A percentile compares a stretch with the other conserved stretches of the same genome.
Conservation (phyloP, 2,888 invertebrate genomes). For the Gnatocerus cornutus region DNA sequence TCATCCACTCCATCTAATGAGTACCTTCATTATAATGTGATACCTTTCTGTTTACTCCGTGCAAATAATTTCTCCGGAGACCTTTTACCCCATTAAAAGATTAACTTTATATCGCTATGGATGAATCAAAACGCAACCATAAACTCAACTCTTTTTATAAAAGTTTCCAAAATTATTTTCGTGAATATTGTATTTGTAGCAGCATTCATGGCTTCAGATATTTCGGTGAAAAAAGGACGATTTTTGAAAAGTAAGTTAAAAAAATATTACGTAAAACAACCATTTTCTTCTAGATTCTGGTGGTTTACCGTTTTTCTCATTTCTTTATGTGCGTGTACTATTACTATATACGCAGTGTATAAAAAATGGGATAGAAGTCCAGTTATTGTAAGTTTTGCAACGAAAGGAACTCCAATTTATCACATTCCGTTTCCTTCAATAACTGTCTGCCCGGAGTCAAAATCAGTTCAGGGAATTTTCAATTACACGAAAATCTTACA, state of each 20-base stretch:
- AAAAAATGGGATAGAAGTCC: constrained; percentile 77
- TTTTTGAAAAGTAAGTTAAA: constrained; percentile 59
- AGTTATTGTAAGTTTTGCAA: constrained; percentile 54
- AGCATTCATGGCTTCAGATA: constrained; percentile 64
- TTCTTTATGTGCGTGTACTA: constrained; percentile 76
- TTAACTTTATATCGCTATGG: neutral
- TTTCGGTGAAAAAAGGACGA: constrained; percentile 61
- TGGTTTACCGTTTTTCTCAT: constrained; percentile 78
- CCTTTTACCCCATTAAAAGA: neutral
- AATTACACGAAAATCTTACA: constrained; percentile 77
- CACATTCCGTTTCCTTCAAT: constrained; percentile 56
- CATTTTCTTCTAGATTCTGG: constrained; percentile 73
- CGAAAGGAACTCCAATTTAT: constrained; percentile 54
- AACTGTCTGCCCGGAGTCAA: constrained; percentile 53
- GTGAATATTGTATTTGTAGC: constrained; percentile 61
- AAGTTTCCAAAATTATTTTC: constrained; percentile 60
- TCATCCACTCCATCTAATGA: no score
- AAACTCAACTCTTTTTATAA: constrained; percentile 51
- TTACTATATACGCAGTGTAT: constrained; percentile 78
- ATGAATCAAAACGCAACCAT: neutral
- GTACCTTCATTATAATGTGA: constrained; percentile 9
- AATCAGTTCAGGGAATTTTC: constrained; percentile 72
- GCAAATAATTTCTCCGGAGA: no score
- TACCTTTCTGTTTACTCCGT: constrained; percentile 34
- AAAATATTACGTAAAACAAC: constrained; percentile 1